Percentiles rank a stretch among this genome's conserved stretches.
Conservation (phyloP, 2,888 invertebrate genomes). For the Mesochorus sp. region DNA sequence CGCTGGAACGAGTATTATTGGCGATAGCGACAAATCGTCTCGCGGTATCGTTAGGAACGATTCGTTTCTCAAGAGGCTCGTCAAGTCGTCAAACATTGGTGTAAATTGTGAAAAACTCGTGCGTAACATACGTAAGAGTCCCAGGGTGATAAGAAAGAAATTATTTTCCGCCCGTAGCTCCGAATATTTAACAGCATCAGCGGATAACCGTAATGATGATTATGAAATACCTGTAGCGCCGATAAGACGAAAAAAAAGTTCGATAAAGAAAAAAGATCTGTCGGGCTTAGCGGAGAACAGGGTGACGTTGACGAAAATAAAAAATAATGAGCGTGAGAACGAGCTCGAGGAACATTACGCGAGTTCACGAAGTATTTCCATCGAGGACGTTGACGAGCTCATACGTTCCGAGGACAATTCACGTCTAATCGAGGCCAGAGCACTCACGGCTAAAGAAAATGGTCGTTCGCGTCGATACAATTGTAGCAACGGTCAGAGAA, state of each 20-base stretch:
- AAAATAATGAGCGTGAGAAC: background rate
- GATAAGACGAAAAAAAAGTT: slow-evolving; percentile 8
- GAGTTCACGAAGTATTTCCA: slow-evolving; percentile 71
- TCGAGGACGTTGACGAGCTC: slow-evolving; percentile 75
- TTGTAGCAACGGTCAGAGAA: background rate
- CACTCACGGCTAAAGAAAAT: slow-evolving; percentile 40
- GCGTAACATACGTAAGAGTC: slow-evolving; percentile 72
- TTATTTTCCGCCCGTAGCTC: slow-evolving; percentile 59
- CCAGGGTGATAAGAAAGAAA: slow-evolving; percentile 67
- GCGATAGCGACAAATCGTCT: slow-evolving; percentile 24
- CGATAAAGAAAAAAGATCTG: background rate
- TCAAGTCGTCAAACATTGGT: slow-evolving; percentile 70
- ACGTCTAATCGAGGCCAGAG: slow-evolving; percentile 67
- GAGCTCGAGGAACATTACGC: slow-evolving; percentile 58
- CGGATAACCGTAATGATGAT: slow-evolving; percentile 38
- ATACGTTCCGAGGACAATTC: slow-evolving; percentile 73
- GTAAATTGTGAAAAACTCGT: slow-evolving; percentile 73
- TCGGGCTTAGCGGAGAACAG: too few species aligned
- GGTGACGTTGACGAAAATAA: background rate
- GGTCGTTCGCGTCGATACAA: background rate
- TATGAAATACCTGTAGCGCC: slow-evolving; percentile 68
- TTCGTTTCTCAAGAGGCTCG: slow-evolving; percentile 72
- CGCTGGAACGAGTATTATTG: background rate
- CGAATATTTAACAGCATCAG: slow-evolving; percentile 43
- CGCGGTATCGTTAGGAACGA: slow-evolving; percentile 57